Base-by-base conservation (phyloP, 2,888 invertebrate species). In the Caenorhabditis uteleia region DNA sequence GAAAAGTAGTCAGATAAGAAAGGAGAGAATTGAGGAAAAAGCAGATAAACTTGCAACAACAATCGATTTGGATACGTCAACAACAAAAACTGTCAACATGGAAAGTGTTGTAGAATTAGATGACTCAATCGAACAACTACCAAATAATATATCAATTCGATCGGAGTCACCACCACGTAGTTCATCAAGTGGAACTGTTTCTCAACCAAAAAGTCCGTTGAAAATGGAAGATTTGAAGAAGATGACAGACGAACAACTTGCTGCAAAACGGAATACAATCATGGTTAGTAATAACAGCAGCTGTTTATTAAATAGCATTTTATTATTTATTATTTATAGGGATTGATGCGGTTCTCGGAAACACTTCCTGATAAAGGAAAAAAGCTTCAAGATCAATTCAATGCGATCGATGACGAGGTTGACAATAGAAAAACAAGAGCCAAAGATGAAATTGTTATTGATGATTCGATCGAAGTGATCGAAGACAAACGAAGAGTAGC, bases 361-460 rank as follows among this genome's bases (percentile, higher is more conserved):
- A 26, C 25, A 31, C 34, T 65, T n/a, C 58, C 65, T 0, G 59
- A 66, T 23, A 45, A 53, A 26, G 66, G 66, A 2, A 20, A 4
- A 7, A 26, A 33, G 6, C 26, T 66, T 3, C 29, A 38, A 10
- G 18, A 18, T 12, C 38, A 66, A 12, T 56, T 59, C 31, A 33
- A 55, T 31, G 56, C 38, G 1, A 27, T 66, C 14, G 66, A 59
- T 23, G 59, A 66, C 23, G 59, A 56, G 14, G 21, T 59, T 3
- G 66, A 46, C 31, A 33, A 29, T 12, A 12, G 27, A 42, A 33
- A 26, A 16, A 29, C 21, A 2, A 2, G n/a, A 36, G 34, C 3
- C 5, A 38, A 58, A 18, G 31, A 39, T 26, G 18, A 53, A 48
- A 23, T 27, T 26, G 38, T 20, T 3, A 47, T 43, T 14, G n/a